Conservation (phyloP, 2,113 vertebrate species). For the Corythoichthys haematopterus region DNA sequence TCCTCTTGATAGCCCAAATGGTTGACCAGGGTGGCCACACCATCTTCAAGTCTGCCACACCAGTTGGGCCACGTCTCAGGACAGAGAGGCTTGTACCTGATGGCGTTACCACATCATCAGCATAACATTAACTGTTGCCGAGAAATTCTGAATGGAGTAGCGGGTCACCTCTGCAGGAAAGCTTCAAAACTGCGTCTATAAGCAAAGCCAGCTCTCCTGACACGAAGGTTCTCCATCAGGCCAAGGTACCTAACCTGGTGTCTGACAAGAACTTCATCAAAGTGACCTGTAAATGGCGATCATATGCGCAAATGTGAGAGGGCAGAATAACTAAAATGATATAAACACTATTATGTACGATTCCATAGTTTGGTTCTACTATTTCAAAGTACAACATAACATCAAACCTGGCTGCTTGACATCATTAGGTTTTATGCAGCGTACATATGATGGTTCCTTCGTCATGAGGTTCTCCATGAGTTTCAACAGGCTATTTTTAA, state of each 20-base stretch:
- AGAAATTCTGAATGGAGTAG: background rate
- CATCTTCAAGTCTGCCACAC: conserved; percentile 82
- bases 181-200: conserved; percentile 89
- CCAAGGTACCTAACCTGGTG: conserved; percentile 97
- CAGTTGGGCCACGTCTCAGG: conserved; percentile 93
- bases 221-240: conserved; percentile 94
- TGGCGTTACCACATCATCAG: background rate
- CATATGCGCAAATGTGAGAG: background rate
- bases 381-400: no score
- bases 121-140: background rate
- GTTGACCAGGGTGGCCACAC: conserved; percentile 84
- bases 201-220: conserved; percentile 92
- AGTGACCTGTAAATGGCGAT: conserved; percentile 72
- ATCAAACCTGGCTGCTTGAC: conserved; percentile 84
- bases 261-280: conserved; percentile 91
- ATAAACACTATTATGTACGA: no score
- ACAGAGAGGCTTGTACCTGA: conserved; percentile 93
- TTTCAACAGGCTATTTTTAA: conserved; percentile 90
- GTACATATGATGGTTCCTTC: conserved; percentile 93
- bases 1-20: conserved; percentile 91
- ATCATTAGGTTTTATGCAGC: conserved; percentile 96
- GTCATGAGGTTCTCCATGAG: conserved; percentile 95
- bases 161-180: conserved; percentile 84
- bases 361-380: no score
- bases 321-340: no score